Evolutionary conservation across 2,113 vertebrate genomes (phyloP).

Genomic region (Corydoras sp.): DNA sequence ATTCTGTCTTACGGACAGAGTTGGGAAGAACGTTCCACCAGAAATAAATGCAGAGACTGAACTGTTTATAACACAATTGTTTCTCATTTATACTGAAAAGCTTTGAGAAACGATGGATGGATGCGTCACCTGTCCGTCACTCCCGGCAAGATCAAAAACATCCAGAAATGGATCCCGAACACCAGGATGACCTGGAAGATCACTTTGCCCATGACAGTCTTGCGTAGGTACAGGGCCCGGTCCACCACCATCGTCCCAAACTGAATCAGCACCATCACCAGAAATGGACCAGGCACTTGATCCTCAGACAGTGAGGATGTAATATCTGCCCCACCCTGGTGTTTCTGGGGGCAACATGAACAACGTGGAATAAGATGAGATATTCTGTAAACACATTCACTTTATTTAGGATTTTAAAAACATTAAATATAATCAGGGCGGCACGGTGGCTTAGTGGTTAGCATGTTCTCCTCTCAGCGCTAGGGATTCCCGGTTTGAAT

Average conservation of each 20-base stretch:
- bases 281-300: constrained; percentile 89
- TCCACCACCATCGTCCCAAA: constrained; percentile 98
- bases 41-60: too few species aligned
- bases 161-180: constrained; percentile 98
- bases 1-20: too few species aligned
- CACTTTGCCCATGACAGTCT: constrained; percentile 93
- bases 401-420: too few species aligned
- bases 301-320: constrained; percentile 95
- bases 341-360: constrained; percentile 75
- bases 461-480: too few species aligned
- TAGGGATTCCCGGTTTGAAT: too few species aligned
- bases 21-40: too few species aligned
- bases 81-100: too few species aligned
- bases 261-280: constrained; percentile 98
- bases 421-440: too few species aligned
- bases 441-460: too few species aligned
- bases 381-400: too few species aligned
- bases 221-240: constrained; percentile 90
- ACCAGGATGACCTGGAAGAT: constrained; percentile 95
- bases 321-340: constrained; percentile 89
- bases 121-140: constrained; percentile 83
- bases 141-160: constrained; percentile 95
- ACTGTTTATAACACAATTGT: too few species aligned
- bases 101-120: not conserved
- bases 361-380: not conserved